phyloP scores from a whole-genome alignment of 2,888 invertebrate species.

The Drosophila colorata region DNA sequence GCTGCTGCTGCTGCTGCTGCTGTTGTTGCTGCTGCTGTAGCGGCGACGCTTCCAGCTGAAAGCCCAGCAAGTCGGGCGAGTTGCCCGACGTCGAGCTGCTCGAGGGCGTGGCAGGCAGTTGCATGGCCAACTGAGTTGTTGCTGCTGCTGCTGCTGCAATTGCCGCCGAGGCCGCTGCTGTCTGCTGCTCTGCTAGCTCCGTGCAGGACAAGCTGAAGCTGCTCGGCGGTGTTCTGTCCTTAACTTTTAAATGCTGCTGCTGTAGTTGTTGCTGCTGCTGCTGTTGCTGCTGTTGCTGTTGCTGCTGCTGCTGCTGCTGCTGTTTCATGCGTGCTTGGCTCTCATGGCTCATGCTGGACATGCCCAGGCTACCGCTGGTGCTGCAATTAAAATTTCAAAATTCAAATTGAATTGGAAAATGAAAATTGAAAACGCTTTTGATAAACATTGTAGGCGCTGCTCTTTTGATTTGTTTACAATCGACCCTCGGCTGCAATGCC shows the following conservation, averaged over 20 bases:
- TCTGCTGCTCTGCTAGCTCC: slow-evolving; percentile 57
- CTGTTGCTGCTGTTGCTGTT: slow-evolving; percentile 55
- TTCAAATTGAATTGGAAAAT: slow-evolving; percentile 29
- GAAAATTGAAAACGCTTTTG: slow-evolving; percentile 32
- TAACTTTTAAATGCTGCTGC: slow-evolving; percentile 47
- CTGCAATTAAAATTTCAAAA: slow-evolving; percentile 50
- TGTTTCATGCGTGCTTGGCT: slow-evolving; percentile 84
- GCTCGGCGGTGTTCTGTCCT: slow-evolving; percentile 47
- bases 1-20: slow-evolving; percentile 44
- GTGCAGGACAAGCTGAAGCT: slow-evolving; percentile 54
- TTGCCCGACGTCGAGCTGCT: slow-evolving; percentile 81
- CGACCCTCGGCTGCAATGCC: slow-evolving; percentile 34
- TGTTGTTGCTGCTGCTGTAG: slow-evolving; percentile 56
- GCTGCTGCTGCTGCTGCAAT: slow-evolving; percentile 26
- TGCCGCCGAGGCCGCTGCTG: slow-evolving; percentile 37
- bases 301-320: slow-evolving; percentile 69
- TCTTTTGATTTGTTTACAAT: slow-evolving; percentile 50
- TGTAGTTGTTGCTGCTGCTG: slow-evolving; percentile 53
- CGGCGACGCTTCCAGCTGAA: slow-evolving; percentile 61
- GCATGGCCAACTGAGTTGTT: slow-evolving; percentile 54
- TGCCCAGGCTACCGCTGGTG: slow-evolving; percentile 72
- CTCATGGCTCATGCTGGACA: slow-evolving; percentile 84
- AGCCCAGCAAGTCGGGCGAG: slow-evolving; percentile 81
- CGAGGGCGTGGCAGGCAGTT: slow-evolving; percentile 73
- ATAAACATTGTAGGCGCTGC: slow-evolving; percentile 47